These are phyloP conservation scores for Cassiopea andromeda DNA, from an alignment of 30 jellyfish, hydroid and myxozoan genomes.

Conservation along the genomic window DNA sequence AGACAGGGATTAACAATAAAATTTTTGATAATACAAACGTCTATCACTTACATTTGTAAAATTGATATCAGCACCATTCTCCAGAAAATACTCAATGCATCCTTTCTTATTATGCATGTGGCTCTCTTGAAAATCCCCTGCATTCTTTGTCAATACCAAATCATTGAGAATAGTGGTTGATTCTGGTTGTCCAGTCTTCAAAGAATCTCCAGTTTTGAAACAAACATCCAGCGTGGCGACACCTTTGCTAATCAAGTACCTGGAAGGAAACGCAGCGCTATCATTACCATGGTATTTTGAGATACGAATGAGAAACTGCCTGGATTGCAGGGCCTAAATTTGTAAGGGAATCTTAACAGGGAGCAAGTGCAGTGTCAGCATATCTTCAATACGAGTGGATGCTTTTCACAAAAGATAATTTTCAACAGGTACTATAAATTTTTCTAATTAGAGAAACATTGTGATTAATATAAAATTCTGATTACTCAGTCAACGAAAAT, in stretches of 20 bases:
- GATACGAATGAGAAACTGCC: too few species aligned
- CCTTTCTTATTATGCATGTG: not conserved
- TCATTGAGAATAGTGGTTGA: slow-evolving; percentile 58
- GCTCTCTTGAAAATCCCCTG: slow-evolving; percentile 51
- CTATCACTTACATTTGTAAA: slow-evolving; percentile 53
- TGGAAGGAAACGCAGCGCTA: not conserved
- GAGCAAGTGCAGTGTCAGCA: too few species aligned
- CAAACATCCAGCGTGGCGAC: slow-evolving; percentile 49
- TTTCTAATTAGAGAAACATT: too few species aligned
- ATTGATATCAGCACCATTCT: slow-evolving; percentile 64
- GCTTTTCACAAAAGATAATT: too few species aligned
- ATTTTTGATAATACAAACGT: too few species aligned
- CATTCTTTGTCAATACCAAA: slow-evolving; percentile 31
- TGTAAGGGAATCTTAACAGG: too few species aligned
- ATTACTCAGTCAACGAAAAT: too few species aligned
- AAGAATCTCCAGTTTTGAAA: slow-evolving; percentile 25
- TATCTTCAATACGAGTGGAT: too few species aligned
- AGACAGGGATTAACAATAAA: too few species aligned
- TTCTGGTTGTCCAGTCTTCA: slow-evolving; percentile 14
- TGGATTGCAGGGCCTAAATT: too few species aligned
- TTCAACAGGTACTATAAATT: too few species aligned
- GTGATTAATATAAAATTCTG: too few species aligned
- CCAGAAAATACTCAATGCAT: slow-evolving; percentile 53
- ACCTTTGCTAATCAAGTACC: slow-evolving; percentile 45
- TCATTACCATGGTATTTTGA: not conserved